Evolutionary conservation across 2,113 vertebrate genomes (phyloP), one percentile per base, ranked within the genome.

Genomic region (Acanthochromis polyacanthus): DNA sequence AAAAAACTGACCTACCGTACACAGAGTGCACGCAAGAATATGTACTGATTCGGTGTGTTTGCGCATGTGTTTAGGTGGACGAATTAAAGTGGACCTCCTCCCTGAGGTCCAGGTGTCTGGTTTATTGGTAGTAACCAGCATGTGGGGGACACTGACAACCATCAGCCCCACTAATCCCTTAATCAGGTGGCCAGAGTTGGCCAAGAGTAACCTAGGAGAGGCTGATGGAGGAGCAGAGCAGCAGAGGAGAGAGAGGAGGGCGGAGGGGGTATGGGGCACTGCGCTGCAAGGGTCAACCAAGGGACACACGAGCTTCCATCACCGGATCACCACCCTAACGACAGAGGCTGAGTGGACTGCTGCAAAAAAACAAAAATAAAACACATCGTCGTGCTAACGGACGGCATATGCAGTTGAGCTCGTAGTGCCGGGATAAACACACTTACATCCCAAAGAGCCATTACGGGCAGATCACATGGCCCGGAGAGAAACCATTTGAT

Each of bases 131-230:
- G 52, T 19, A 87, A 86, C 71, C 82, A 86, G 84, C 79, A 81
- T 80, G 87, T 61, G 71, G 68, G 78, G 81, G 84, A 89, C 92
- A 88, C 70, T 83, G 92, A 94, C 91, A 94, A 93, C 90, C 89
- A 93, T 90, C 90, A 90, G 89, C 72, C 46, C 48, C 65, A 57
- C 78, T 95, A 95, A 95, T 95, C 95, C 92, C 76, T 89, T 94
- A 93, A 94, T 94, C 93, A 93, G 92, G 89, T 91, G 91, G 88
- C 87, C 78, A 82, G 85, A 88, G 90, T 82, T 87, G 90, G 83
- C 88, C 65, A 80, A 69, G 87, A 88, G 86, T 83, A 89, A 84
- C 90, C 88, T 81, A 86, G 79, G 86, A 89, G 80, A 87, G 84
- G 88, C 82, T 81, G 86, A 77, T 74, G 77, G 62, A 82, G 70